Evolutionary conservation across 30 jellyfish, hydroid and myxozoan species (phyloP).

Genomic region (Turritopsis rubra): DNA sequence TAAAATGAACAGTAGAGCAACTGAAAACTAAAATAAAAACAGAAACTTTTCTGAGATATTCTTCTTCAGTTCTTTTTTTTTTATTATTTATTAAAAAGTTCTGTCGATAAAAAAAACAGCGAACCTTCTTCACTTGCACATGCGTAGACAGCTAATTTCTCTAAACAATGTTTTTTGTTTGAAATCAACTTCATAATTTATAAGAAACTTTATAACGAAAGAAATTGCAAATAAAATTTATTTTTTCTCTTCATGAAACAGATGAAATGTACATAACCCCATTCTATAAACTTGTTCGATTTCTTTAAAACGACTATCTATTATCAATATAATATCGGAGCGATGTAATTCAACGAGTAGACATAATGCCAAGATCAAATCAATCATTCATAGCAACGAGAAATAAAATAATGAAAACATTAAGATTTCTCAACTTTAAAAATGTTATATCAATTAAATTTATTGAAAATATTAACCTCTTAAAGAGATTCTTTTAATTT

Average conservation of each 20-base stretch:
- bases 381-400: background rate
- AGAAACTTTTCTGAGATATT: no score
- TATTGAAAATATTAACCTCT: background rate
- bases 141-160: background rate
- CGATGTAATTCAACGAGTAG: background rate
- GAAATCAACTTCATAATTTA: background rate
- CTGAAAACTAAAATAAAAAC: background rate
- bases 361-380: background rate
- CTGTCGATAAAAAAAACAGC: background rate
- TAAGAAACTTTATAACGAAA: background rate
- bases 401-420: background rate
- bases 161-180: background rate
- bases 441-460: background rate
- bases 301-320: background rate
- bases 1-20: background rate
- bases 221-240: background rate
- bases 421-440: background rate
- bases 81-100: no score
- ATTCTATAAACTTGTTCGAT: background rate
- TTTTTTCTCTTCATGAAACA: background rate
- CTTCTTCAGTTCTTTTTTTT: background rate
- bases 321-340: background rate
- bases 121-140: background rate
- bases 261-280: background rate
- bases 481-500: background rate